These are phyloP conservation scores for Metellina segmentata DNA, from an alignment of 2,888 invertebrate species.

Conservation along the genomic window DNA sequence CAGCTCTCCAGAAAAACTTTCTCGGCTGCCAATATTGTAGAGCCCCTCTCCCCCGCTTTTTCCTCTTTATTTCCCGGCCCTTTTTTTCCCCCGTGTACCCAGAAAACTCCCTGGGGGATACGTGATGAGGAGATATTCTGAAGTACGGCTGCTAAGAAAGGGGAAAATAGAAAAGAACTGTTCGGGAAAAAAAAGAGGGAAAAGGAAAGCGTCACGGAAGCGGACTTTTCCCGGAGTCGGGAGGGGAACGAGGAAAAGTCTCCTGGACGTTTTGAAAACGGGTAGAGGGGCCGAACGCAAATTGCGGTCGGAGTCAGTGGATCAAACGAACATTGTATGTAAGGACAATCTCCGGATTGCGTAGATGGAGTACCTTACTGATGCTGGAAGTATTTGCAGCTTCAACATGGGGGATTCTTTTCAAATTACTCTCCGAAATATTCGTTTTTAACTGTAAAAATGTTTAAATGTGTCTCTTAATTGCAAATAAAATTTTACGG, in stretches of 20 bases:
- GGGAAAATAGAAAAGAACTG: conserved; percentile 42
- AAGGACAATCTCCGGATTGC: too few relatives aligned
- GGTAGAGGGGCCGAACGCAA: conserved; percentile 30
- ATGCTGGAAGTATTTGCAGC: too few relatives aligned
- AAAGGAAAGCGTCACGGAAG: conserved; percentile 60
- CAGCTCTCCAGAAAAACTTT: conserved; percentile 74
- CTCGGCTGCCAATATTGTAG: conserved; percentile 73
- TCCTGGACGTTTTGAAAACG: conserved; percentile 52
- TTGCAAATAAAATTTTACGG: too few relatives aligned
- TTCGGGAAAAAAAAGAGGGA: background rate
- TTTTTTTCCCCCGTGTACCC: conserved; percentile 3
- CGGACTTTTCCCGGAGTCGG: conserved; percentile 48
- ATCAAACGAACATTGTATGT: background rate
- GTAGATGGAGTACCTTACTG: too few relatives aligned
- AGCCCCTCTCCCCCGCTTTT: background rate
- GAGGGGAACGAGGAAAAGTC: conserved; percentile 62
- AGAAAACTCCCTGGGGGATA: conserved; percentile 64
- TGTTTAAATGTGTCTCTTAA: too few relatives aligned
- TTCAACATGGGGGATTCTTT: too few relatives aligned
- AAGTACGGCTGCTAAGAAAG: conserved; percentile 56
- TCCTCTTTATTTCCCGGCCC: conserved; percentile 30
- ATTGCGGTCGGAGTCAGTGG: background rate
- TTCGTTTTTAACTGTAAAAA: too few relatives aligned
- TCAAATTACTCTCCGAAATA: too few relatives aligned
- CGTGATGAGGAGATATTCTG: conserved; percentile 74